Evolutionary conservation across 2,797 vertebrate species (phyloP), one percentile per base, ranked within the genome.

Genomic region (Loris lydekkerianus): DNA sequence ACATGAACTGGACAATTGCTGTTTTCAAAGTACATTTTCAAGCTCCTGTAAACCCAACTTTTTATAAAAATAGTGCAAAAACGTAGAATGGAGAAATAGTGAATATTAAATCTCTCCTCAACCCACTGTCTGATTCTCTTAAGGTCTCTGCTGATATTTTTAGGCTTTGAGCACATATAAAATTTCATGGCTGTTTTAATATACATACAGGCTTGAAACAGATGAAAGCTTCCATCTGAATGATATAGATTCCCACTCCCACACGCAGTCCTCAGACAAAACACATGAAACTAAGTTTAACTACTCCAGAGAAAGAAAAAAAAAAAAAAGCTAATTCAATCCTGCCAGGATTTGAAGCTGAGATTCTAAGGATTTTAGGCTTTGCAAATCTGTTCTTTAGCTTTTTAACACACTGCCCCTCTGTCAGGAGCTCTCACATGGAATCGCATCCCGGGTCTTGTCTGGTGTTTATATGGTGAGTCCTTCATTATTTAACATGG

Each of bases 241-340:
- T 97, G 95, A 91, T 96, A 97, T 95, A 95, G 97, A 96, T 95
- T 97, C 91, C 96, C 86, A 95, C 95, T 94, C 97, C 97, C 96
- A 97, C 97, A 96, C 89, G 61, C 90, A 87, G 92, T 65, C 69
- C 92, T 96, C 97, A 97, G 97, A 96, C 97, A 97, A 98, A 97
- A 98, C 97, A 98, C 97, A 97, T 89, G 81, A 92, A 96, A 97
- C 97, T 97, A 98, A 97, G 97, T 98, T 98, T 97, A 97, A 97
- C 97, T 97, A 95, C 93, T 97, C 95, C 96, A 97, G 96, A 97
- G 96, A 90, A 89, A 95, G 49, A 15, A 94, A 96, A 78, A 85
- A 72, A 72, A 80, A 96, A 96, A 97, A 88, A 91, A 95, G 93
- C 95, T 73, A 96, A 96, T 97, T 97, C 95, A 96, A 97, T 96